Base-by-base conservation (phyloP, 2,797 vertebrate genomes). In the Gymnoscopelus microlampas region DNA sequence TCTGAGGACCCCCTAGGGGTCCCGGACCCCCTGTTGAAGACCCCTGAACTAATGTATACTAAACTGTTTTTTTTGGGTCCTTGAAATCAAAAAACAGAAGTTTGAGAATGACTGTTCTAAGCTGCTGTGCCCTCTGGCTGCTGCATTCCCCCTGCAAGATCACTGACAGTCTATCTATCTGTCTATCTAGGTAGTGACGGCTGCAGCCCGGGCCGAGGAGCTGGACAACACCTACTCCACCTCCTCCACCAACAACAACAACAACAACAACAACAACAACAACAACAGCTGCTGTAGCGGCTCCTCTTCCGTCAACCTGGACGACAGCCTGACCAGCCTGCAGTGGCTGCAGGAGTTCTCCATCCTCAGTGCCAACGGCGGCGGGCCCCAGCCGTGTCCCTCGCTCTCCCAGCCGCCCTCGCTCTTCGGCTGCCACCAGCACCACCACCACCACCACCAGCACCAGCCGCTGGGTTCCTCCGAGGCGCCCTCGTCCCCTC, bases 341-440 rank as follows among this genome's bases (percentile, higher is more conserved):
- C 96, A 97, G 88, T 99, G 98, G 98, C 95, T 99, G 68, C 95
- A 96, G 88, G 96, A 98, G 75, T 99, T 98, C 91, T 97, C 97
- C 49, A 97, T 98, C 65, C 88, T 94, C 68, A 94, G 92, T 1
- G 83, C 95, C 69, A 93, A 90, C 69, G 93, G 91, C 9, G 39
- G 39, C 5, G 39, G 9, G 49, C 94, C 94, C 65, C 92, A 94
- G 59, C 82, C 70, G 35, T 55, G 68, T 3, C 87, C 87, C 12
- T 86, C 84, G n/a, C 89, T 82, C 50, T 92, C 88, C 32, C 92
- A 87, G 0, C 92, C 92, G 66, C 84, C 87, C 0, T 93, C 95
- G 61, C 89, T 94, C 39, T 93, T 94, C 0, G 89, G 93, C 12
- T 9, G 8, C 39, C 8, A 39, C 1, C 29, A 5, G 5, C 32